Percentiles rank a stretch among this genome's conserved stretches.
phyloP scores from a whole-genome alignment of 1,140 invertebrate genomes.

The Riptortus pedestris region DNA sequence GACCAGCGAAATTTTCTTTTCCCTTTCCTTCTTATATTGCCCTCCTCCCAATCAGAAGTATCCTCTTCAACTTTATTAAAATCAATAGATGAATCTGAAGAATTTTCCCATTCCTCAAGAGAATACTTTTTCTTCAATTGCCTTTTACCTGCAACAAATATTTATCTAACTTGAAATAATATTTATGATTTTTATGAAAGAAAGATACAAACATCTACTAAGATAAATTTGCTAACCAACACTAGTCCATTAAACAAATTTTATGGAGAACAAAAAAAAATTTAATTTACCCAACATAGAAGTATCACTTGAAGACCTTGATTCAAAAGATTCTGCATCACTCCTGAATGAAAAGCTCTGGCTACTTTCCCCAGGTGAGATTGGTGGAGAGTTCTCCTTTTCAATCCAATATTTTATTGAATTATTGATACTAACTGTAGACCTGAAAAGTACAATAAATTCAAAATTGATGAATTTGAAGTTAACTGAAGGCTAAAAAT shows the following conservation, averaged over 20 bases:
- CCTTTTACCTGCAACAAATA: not conserved
- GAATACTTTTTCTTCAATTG: constrained; percentile 1
- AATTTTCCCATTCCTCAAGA: not conserved
- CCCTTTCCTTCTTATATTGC: constrained; percentile 1
- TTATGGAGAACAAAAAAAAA: no score
- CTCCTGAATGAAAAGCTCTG: not conserved
- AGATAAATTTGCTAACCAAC: no score
- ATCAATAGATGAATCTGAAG: constrained; percentile 2
- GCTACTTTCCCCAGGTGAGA: not conserved
- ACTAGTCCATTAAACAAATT: no score
- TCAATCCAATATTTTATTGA: constrained; percentile 10
- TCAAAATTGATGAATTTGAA: not conserved
- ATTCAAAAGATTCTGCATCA: not conserved
- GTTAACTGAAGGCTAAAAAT: not conserved
- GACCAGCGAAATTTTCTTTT: not conserved
- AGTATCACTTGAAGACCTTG: no score
- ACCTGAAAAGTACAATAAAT: not conserved
- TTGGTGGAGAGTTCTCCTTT: not conserved
- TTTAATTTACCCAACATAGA: no score
- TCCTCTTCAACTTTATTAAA: not conserved
- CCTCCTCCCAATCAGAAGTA: constrained; percentile 3
- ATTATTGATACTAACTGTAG: not conserved
- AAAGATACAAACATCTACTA: no score
- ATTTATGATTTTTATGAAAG: not conserved
- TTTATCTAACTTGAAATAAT: not conserved